phyloP scores from a whole-genome alignment of 2,113 vertebrate genomes.

The Sapajus apella region DNA sequence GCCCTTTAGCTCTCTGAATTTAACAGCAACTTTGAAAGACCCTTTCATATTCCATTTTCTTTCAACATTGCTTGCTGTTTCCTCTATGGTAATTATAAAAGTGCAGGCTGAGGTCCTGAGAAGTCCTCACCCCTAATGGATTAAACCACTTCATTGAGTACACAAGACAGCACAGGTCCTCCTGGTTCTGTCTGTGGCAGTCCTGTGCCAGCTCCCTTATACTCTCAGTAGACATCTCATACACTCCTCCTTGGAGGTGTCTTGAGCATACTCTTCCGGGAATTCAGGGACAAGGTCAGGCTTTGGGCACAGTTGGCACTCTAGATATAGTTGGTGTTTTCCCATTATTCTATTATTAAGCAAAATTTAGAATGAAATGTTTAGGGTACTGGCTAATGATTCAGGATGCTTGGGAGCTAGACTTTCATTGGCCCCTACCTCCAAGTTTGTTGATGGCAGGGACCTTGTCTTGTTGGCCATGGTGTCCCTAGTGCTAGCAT shows the following conservation, averaged over 20 bases:
- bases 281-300: neutral
- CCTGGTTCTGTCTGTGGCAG: neutral
- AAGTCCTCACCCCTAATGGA: neutral
- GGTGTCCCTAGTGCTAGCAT: neutral
- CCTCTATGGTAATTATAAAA: neutral
- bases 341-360: neutral
- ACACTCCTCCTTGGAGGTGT: neutral
- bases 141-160: neutral
- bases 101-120: neutral
- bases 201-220: neutral
- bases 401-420: neutral
- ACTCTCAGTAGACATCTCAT: neutral
- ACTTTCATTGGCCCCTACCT: neutral
- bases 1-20: neutral
- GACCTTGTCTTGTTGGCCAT: neutral
- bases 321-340: neutral
- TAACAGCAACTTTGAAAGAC: neutral
- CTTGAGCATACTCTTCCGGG: neutral
- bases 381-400: neutral
- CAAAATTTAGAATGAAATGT: neutral
- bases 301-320: neutral
- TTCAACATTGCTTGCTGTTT: neutral
- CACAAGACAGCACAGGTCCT: fast-evolving
- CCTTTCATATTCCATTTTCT: neutral
- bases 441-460: neutral